Evolutionary conservation across 2,797 vertebrate genomes (phyloP), one percentile per base, ranked within the genome.

Genomic region (Lepilemur septentrionalis): DNA sequence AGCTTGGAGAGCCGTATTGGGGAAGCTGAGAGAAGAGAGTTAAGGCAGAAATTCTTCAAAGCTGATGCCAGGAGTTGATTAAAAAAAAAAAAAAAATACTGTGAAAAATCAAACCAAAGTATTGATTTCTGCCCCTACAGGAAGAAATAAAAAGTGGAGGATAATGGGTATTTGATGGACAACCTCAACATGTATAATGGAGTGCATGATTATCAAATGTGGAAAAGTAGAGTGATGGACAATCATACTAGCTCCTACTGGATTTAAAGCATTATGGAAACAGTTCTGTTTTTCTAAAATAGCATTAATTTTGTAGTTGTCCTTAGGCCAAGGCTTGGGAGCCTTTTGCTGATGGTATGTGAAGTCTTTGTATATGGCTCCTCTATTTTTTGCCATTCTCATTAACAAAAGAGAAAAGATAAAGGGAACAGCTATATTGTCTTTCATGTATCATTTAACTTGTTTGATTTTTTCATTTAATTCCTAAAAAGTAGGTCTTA

Each of bases 61-160:
- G 11, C 46, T 75, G n/a, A 63, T 89, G 43, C 14, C 61, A 67
- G 17, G 38, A 85, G 46, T 89, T 91, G 50, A 25, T 79, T 79
- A 38, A 4, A 52, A 50, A n/a, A 48, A 59, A 59, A 61, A 7
- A n/a, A 65, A n/a, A 65, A n/a, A 7, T 18, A 65, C n/a, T 65
- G 32, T 17, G 13, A 38, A n/a, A 67, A 67, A n/a, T 78, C 35
- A 75, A 67, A 41, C 52, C 43, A 12, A 84, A 35, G 32, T 93
- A 84, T 18, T 57, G 65, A 67, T 96, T 94, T 94, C 55, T 85
- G 10, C 5, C 14, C 18, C 43, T 85, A 61, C 6, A 65, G 59
- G 67, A 94, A 90, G 75, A 90, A 75, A 81, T 63, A n/a, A 67
- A 91, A 92, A 75, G n/a, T 84, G 15, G 35, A 83, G 55, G n/a